phyloP scores from a whole-genome alignment of 2,888 invertebrate species.

The Lordiphosa andalusiaca region DNA sequence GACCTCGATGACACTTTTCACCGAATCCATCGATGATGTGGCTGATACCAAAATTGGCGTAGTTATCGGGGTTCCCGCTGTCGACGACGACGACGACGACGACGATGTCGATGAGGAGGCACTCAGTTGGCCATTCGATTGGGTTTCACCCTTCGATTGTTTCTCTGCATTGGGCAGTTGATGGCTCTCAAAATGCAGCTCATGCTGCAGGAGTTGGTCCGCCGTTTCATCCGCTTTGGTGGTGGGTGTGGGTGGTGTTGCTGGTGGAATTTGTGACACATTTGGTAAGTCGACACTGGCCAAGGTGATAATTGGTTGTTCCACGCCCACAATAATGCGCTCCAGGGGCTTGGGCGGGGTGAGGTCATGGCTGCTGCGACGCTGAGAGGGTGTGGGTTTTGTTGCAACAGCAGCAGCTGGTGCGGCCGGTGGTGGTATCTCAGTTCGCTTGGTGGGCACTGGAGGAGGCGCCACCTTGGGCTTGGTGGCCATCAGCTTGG shows the following conservation, averaged over 20 bases:
- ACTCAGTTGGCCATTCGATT: constrained; percentile 32
- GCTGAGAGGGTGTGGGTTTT: constrained; percentile 62
- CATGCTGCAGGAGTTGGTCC: constrained; percentile 45
- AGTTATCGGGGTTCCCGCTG: constrained; percentile 52
- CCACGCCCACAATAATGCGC: constrained; percentile 79
- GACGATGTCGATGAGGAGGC: constrained; percentile 51
- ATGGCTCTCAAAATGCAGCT: constrained; percentile 73
- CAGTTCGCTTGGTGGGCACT: constrained; percentile 68
- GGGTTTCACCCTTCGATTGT: constrained; percentile 14
- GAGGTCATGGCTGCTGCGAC: constrained; percentile 54
- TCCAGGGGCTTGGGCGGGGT: constrained; percentile 73
- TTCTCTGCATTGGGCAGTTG: constrained; percentile 64
- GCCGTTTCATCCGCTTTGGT: constrained; percentile 25
- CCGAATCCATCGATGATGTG: constrained; percentile 74
- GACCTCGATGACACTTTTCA: constrained; percentile 67
- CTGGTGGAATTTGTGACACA: constrained; percentile 22
- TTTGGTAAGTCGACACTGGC: constrained; percentile 72
- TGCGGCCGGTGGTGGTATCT: constrained; percentile 11
- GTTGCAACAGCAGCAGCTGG: constrained; percentile 1
- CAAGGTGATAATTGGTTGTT: constrained; percentile 59
- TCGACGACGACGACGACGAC: constrained; percentile 46
- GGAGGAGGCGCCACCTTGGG: constrained; percentile 65
- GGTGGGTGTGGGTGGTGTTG: constrained; percentile 19
- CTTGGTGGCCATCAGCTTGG: constrained; percentile 47
- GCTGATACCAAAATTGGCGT: constrained; percentile 70